A percentile compares a stretch with the other conserved stretches of the same genome.
Conservation (phyloP, 1,140 invertebrate genomes). For the roundworm (Caenorhabditis elegans) region WBcel235 BX284605.5:13765501-13766000, state of each 20-base stretch:
- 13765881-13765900: too few species aligned
- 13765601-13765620: conserved; percentile 22
- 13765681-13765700: conserved; percentile 1
- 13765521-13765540: conserved; percentile 23
- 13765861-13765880: not conserved
- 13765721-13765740: conserved; percentile 1
- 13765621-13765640: not conserved
- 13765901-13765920: too few species aligned
- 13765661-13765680: conserved; percentile 14
- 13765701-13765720: conserved; percentile 3
- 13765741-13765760: not conserved
- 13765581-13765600: conserved; percentile 15
- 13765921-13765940: too few species aligned
- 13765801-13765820: not conserved
- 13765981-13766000: not conserved
- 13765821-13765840: not conserved
- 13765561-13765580: conserved; percentile 29
- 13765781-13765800: not conserved
- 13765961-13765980: not conserved
- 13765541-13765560: conserved; percentile 31
- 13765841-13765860: not conserved
- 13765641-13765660: not conserved
- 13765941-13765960: not conserved
- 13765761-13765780: not conserved
- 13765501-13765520: not conserved